These are phyloP conservation scores for Oreotrochilus melanogaster DNA, from an alignment of 2,113 vertebrate genomes.

Conservation along the genomic window DNA sequence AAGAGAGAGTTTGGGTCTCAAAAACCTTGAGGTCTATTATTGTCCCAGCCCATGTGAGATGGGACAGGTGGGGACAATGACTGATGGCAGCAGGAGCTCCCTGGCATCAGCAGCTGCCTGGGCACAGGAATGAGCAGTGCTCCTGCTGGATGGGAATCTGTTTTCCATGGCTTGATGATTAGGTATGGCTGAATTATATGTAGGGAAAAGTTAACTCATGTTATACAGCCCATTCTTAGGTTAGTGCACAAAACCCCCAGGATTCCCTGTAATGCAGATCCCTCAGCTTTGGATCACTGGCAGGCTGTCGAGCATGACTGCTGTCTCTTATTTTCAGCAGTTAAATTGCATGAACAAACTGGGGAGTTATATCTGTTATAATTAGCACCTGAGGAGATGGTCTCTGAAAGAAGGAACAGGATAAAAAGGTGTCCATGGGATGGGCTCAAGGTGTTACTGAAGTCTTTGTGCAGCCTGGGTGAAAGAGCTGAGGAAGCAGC, in stretches of 20 bases:
- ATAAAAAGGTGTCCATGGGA: background rate
- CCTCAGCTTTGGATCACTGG: background rate
- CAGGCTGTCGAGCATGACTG: background rate
- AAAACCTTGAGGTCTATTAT: background rate
- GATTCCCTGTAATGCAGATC: background rate
- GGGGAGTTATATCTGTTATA: background rate
- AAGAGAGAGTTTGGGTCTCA: background rate
- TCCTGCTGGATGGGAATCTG: background rate
- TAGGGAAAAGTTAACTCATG: background rate
- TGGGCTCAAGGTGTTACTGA: background rate
- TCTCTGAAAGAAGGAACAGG: background rate
- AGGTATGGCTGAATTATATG: background rate
- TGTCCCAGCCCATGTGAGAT: background rate
- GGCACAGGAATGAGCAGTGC: background rate
- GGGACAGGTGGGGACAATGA: background rate
- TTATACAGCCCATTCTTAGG: background rate
- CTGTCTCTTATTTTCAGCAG: background rate
- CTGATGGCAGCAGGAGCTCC: background rate
- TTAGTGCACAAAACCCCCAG: background rate
- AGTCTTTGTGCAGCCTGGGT: background rate
- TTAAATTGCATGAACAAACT: background rate
- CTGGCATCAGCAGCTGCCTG: background rate
- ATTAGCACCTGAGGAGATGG: background rate
- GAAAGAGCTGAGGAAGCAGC: background rate
- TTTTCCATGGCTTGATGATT: background rate